A percentile compares a stretch with the other conserved stretches of the same genome.
Evolutionary conservation across 2,113 vertebrate species (phyloP).

Genomic region (Melanocharis versteri): DNA sequence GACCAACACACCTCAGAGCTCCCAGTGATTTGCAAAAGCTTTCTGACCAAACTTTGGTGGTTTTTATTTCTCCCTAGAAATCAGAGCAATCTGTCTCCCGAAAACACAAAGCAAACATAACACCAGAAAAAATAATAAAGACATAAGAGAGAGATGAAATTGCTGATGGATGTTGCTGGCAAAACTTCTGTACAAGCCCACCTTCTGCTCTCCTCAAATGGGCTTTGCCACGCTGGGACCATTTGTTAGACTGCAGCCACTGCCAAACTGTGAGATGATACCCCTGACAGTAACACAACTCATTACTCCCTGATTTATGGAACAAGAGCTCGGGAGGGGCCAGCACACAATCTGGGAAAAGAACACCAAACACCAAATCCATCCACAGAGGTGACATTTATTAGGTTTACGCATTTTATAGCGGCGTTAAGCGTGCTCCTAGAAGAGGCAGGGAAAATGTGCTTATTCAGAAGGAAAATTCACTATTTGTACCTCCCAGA

Average conservation of each 20-base stretch:
- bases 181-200: background rate
- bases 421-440: background rate
- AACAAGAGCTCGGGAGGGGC: background rate
- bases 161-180: background rate
- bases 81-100: background rate
- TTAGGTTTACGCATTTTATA: slow-evolving; percentile 36
- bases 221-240: background rate
- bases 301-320: slow-evolving; percentile 50
- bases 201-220: background rate
- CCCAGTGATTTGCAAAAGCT: background rate
- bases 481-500: background rate
- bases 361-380: background rate
- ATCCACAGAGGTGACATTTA: slow-evolving; percentile 29
- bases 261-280: slow-evolving; percentile 40
- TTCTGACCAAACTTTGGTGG: background rate
- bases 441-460: background rate
- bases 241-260: background rate
- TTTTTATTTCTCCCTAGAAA: background rate
- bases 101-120: background rate
- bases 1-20: background rate
- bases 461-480: slow-evolving; percentile 29
- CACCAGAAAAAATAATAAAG: background rate
- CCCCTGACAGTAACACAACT: slow-evolving; percentile 56
- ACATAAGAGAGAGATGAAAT: background rate
- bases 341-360: background rate